Evolutionary conservation across 2,888 invertebrate species (phyloP), one percentile per base, ranked within the genome.

Genomic region (Eilema griseolum): DNA sequence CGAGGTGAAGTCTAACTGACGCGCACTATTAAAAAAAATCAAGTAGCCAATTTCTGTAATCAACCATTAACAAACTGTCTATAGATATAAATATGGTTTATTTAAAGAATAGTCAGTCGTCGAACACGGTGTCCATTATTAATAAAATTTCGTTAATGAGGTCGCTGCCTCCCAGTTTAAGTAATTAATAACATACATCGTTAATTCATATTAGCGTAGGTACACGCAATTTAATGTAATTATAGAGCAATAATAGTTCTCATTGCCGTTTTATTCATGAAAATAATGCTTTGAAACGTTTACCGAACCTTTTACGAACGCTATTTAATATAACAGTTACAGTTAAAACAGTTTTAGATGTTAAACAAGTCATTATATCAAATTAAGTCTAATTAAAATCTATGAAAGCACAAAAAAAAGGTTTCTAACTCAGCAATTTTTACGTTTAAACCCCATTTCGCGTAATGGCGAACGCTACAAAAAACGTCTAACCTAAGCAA

Each of bases 401-500:
- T 60, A 67, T 61, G 61, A 69, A 24, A 20, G 23, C 56, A 67
- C 37, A 72, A 69, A 69, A 28, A 37, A 76, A 77, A 70, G 23
- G 23, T 62, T 52, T 66, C 2, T 52, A 61, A 69, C 62, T 33
- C n/a, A 66, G 62, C 26, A 60, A 66, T 59, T 76, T 73, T 41
- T 69, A 69, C 69, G 75, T 69, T 78, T 69, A 75, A 77, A 76
- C 71, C 64, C 72, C 77, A 77, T 75, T 82, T 75, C 73, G 57
- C 75, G 74, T 77, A 81, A 81, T 74, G 70, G 69, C 28, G 62
- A 74, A 73, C 67, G 59, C 73, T 66, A 79, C 78, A 79, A 80
- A 78, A 80, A 83, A 80, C 70, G 75, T 74, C 66, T 74, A 75
- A 76, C 74, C 74, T 80, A 79, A 81, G 73, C 73, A 75, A 82